Evolutionary conservation across 2,113 vertebrate species (phyloP).

Genomic region (Sus scrofa): T2T-Sscrofa CM000816.6:91770001-91770500

Average conservation of each 20-base stretch:
- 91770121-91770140: background rate
- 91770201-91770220: conserved; percentile 30
- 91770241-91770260: conserved; percentile 7
- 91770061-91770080: background rate
- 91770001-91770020: background rate
- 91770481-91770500: too few species aligned
- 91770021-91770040: conserved; percentile 32
- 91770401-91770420: too few species aligned
- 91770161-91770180: conserved; percentile 28
- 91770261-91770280: background rate
- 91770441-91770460: too few species aligned
- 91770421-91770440: too few species aligned
- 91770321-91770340: background rate
- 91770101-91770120: background rate
- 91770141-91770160: background rate
- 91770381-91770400: too few species aligned
- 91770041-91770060: conserved; percentile 35
- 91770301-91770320: background rate
- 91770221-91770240: background rate
- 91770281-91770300: background rate
- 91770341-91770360: conserved; percentile 18
- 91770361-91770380: background rate
- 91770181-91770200: background rate
- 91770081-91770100: background rate
- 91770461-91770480: too few species aligned